A percentile compares a stretch with the other conserved stretches of the same genome.
Conservation (phyloP, 2,888 invertebrate species). For the Nomada goodeniana region DNA sequence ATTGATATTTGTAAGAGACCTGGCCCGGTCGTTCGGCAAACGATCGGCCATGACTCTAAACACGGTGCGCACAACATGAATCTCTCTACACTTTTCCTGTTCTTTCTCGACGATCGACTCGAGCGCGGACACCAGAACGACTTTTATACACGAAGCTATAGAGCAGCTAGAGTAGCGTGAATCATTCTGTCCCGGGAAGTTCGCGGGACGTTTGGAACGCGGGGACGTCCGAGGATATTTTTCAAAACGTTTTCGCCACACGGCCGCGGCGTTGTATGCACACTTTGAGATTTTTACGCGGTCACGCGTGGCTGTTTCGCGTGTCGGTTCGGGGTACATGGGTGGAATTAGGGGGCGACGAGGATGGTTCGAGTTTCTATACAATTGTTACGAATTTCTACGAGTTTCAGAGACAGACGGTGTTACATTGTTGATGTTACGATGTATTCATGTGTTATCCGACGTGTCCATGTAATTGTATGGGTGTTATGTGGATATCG, state of each 20-base stretch:
- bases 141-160: constrained; percentile 54
- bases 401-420: constrained; percentile 20
- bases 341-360: background rate
- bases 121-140: constrained; percentile 59
- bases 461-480: constrained; percentile 54
- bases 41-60: constrained; percentile 44
- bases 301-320: background rate
- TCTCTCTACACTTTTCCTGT: constrained; percentile 56
- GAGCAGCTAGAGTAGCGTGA: constrained; percentile 50
- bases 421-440: constrained; percentile 25
- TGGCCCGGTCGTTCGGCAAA: background rate
- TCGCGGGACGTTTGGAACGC: background rate
- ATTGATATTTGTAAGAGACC: constrained; percentile 60
- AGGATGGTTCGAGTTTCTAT: constrained; percentile 43
- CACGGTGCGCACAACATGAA: constrained; percentile 67
- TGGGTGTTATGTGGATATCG: constrained; percentile 45
- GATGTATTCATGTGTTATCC: constrained; percentile 43
- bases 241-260: constrained; percentile 15
- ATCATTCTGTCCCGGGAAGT: background rate
- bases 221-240: constrained; percentile 23
- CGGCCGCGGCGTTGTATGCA: no score
- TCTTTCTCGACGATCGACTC: constrained; percentile 64
- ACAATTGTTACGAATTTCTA: constrained; percentile 53
- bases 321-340: no score
- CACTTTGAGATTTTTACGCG: no score